A percentile compares a stretch with the other conserved stretches of the same genome.
Evolutionary conservation across 2,113 vertebrate genomes (phyloP).

Genomic region (Rhinopithecus roxellana): DNA sequence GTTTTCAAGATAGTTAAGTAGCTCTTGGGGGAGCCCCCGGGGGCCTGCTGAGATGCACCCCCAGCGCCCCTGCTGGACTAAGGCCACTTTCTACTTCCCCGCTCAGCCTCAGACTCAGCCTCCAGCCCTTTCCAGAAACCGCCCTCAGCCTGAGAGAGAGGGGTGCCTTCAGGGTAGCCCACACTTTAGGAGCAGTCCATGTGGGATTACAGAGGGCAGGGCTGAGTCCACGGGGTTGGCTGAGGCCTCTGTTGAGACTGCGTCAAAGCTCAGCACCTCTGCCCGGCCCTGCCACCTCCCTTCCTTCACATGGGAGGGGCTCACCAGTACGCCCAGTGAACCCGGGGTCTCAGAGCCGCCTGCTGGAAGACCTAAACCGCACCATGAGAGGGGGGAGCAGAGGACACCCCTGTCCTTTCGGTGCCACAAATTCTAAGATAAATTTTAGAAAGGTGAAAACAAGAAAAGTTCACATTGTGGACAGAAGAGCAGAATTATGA

Average conservation of each 20-base stretch:
- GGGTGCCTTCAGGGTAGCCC: background rate
- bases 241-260: background rate
- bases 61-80: fast-evolving
- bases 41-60: background rate
- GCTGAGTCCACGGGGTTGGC: background rate
- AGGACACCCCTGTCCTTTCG: fast-evolving
- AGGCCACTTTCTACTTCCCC: background rate
- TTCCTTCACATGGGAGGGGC: background rate
- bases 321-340: fast-evolving
- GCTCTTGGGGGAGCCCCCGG: background rate
- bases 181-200: background rate
- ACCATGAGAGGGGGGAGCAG: background rate
- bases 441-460: background rate
- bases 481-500: background rate
- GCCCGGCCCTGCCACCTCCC: no score
- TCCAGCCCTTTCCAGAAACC: background rate
- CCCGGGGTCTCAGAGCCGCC: fast-evolving
- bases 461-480: fast-evolving
- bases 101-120: background rate
- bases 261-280: background rate
- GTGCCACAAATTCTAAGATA: fast-evolving
- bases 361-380: fast-evolving
- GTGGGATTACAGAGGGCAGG: background rate
- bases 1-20: background rate
- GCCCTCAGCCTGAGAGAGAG: background rate